Evolutionary conservation across 2,113 vertebrate genomes (phyloP).

Genomic region (Siniperca knerii): DNA sequence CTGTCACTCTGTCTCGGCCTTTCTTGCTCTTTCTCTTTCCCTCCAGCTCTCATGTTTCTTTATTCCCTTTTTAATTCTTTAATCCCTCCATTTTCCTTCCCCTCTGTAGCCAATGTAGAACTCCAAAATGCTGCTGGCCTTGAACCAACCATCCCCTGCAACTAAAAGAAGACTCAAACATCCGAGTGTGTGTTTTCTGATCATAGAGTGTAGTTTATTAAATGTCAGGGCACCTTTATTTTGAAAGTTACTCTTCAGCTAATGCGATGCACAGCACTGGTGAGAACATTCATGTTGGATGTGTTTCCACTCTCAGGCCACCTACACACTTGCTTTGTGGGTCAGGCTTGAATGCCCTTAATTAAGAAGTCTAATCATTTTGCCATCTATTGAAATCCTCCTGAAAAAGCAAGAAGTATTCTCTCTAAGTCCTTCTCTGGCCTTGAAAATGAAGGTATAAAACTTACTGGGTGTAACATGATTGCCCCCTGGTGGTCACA

Average conservation of each 20-base stretch:
- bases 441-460: conserved; percentile 19
- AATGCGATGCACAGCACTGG: not conserved
- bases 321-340: not conserved
- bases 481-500: conserved; percentile 65
- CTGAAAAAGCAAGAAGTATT: not conserved
- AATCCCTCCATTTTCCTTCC: not conserved
- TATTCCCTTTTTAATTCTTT: not conserved
- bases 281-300: conserved; percentile 19
- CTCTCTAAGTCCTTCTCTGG: not conserved
- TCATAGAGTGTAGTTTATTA: not conserved
- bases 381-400: conserved; percentile 22
- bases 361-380: conserved; percentile 43
- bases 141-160: not conserved
- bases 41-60: not conserved
- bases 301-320: conserved; percentile 2
- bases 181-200: not conserved
- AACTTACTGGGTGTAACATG: not conserved
- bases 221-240: conserved; percentile 9
- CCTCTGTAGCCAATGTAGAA: not conserved
- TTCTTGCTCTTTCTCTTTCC: conserved; percentile 16
- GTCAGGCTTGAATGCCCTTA: conserved; percentile 29
- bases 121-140: not conserved
- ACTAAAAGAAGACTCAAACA: not conserved
- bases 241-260: not conserved
- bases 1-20: conserved; percentile 41